phyloP scores from a whole-genome alignment of 2,888 invertebrate species.

The Sinelater perroti region DNA sequence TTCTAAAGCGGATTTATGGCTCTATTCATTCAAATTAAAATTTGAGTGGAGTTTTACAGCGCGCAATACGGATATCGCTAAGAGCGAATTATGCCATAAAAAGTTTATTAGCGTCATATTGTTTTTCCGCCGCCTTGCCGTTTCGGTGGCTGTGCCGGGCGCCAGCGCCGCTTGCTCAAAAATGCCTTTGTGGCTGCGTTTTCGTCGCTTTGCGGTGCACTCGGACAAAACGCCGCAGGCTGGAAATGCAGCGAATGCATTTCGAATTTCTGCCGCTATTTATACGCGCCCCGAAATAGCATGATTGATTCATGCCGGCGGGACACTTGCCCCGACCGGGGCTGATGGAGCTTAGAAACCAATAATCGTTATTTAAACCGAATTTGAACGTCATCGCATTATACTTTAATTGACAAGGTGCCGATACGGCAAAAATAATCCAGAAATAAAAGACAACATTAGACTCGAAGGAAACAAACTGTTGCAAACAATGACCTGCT shows the following conservation, averaged over 20 bases:
- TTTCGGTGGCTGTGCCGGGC: constrained; percentile 15
- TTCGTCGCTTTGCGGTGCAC: constrained; percentile 11
- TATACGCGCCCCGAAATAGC: constrained; percentile 33
- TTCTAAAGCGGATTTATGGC: constrained; percentile 57
- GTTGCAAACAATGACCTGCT: too few species aligned
- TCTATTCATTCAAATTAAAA: constrained; percentile 59
- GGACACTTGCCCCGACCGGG: constrained; percentile 3
- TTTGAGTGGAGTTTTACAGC: constrained; percentile 57
- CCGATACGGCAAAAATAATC: too few species aligned
- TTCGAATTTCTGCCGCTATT: constrained; percentile 24
- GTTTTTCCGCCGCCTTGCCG: constrained; percentile 46
- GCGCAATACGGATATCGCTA: constrained; percentile 44
- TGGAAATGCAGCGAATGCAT: constrained; percentile 25
- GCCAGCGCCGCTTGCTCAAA: not conserved
- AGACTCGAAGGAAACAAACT: too few species aligned
- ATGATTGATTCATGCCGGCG: constrained; percentile 30
- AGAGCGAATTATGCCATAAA: constrained; percentile 51
- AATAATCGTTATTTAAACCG: constrained; percentile 22
- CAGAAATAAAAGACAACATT: too few species aligned
- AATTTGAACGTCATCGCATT: not conserved
- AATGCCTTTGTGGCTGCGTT: not conserved
- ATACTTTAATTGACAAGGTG: not conserved
- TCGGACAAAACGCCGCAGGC: constrained; percentile 15
- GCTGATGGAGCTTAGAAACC: constrained; percentile 7
- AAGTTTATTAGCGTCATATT: constrained; percentile 53